Evolutionary conservation across 2,113 vertebrate species (phyloP), one percentile per base, ranked within the genome.

Genomic region (Ceratotherium simum): DNA sequence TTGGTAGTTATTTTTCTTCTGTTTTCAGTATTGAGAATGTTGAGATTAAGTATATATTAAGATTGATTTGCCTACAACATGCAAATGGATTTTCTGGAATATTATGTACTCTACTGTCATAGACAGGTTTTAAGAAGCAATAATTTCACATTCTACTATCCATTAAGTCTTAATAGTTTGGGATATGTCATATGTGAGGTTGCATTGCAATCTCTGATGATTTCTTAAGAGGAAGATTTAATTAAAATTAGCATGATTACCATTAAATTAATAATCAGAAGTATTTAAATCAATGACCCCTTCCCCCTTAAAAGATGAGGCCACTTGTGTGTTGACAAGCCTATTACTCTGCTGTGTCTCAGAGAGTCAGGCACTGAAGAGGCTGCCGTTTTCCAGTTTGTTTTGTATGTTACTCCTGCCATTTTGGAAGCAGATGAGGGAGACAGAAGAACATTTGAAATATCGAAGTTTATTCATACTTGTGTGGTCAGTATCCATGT

Each of bases 1-100:
- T 65, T 46, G 20, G n/a, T 73, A 36, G 27, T 64, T 75, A 9
- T 56, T 42, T 95, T 69, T 87, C 62, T 56, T 88, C 87, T 75
- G 8, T 85, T 82, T 90, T 17, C 36, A 7, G 3, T 46, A 4
- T 65, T 86, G 62, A 76, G 20, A n/a, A 39, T 67, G 29, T 76
- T 25, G 23, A 39, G 20, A 31, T 69, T 51, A 23, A 73, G 14
- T 21, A 16, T 12, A 72, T 21, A 46, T 65, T 29, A 62, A 82
- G n/a, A 60, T 6, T 89, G 48, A 46, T 72, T 82, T 83, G 64
- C 29, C 23, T 69, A 5, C 4, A 48, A 75, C 0, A 1, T 13
- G 5, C 29, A 31, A 87, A 46, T 46, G 12, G 27, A 27, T 89
- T 96, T 95, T 31, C 86, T 93, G 69, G 76, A 69, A n/a, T 20